Conservation (phyloP, 2,113 vertebrate species). For the Phyllostomus hastatus region DNA sequence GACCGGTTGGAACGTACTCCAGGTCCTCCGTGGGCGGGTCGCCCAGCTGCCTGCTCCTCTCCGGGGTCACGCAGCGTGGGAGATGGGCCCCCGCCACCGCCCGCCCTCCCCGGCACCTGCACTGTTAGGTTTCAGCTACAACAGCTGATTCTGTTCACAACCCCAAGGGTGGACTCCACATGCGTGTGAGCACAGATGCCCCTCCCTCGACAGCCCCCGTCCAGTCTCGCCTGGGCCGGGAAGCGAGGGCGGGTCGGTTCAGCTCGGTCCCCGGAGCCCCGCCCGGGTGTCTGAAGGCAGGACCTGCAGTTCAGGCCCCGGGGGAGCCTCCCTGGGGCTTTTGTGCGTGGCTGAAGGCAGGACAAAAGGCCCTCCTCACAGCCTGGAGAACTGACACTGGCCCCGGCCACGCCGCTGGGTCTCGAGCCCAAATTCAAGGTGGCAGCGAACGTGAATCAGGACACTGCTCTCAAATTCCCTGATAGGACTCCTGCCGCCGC, state of each 20-base stretch:
- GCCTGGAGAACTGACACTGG: neutral
- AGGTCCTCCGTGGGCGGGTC: fast-evolving
- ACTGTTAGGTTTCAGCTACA: fast-evolving
- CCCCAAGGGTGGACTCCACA: neutral
- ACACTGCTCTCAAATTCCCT: neutral
- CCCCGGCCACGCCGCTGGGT: neutral
- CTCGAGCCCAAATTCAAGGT: neutral
- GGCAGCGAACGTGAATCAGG: fast-evolving
- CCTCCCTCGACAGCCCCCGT: neutral
- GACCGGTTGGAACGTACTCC: neutral
- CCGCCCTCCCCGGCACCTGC: neutral
- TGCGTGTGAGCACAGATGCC: fast-evolving
- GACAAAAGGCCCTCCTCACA: neutral
- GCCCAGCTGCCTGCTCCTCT: neutral
- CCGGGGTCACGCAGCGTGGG: fast-evolving
- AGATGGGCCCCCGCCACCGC: fast-evolving
- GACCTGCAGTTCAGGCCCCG: fast-evolving
- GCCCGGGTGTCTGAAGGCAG: too few relatives aligned
- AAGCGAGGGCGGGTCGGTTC: neutral
- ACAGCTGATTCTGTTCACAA: too few relatives aligned
- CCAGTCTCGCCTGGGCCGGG: too few relatives aligned
- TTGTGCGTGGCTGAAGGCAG: too few relatives aligned
- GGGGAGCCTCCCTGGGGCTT: fast-evolving
- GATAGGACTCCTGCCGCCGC: neutral
- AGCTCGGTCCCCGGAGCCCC: neutral